Base-by-base conservation (phyloP, 2,113 vertebrate species). In the Chloropsis hardwickii region DNA sequence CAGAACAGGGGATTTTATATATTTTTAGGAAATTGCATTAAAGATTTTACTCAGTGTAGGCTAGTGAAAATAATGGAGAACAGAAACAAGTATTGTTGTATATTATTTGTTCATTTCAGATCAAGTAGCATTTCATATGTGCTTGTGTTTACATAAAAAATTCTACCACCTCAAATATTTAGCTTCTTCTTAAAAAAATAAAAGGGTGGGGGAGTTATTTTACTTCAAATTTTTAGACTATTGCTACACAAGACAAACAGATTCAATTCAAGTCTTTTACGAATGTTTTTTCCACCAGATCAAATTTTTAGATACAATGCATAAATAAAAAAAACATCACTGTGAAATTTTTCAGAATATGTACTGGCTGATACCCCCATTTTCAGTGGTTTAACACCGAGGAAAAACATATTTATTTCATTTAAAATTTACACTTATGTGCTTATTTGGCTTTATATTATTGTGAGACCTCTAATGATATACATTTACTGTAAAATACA, bases 181-280 rank as follows among this genome's bases (percentile, higher is more conserved):
- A 62, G 5, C 5, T 33, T 15, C 10, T 47, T 71, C n/a, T 39
- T 47, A 42, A 76, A 71, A 27, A 28, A 6, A 40, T 14, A 40
- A 40, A 61, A n/a, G n/a, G n/a, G n/a, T n/a, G n/a, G n/a, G 9
- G 9, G 9, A 10, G 0, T 5, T 24, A 21, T 69, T 67, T 79
- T 74, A 20, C 15, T 29, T 42, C 13, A 64, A 17, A 29, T 9
- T 56, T 74, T 40, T 56, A 44, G 9, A 31, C n/a, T 72, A 5
- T 56, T 86, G 16, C 1, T 66, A 33, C 0, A 0, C 9, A 56
- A 28, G 14, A 60, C 0, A 57, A 64, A 44, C 5, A 48, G 14
- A 60, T 29, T 17, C 8, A 86, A 12, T 54, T 54, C 21, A 64
- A 62, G 11, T 4, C 0, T 60, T 88, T 71, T 84, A 45, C 17